Evolutionary conservation across 2,888 invertebrate species (phyloP).

Genomic region (Amblyjoppa proteus): DNA sequence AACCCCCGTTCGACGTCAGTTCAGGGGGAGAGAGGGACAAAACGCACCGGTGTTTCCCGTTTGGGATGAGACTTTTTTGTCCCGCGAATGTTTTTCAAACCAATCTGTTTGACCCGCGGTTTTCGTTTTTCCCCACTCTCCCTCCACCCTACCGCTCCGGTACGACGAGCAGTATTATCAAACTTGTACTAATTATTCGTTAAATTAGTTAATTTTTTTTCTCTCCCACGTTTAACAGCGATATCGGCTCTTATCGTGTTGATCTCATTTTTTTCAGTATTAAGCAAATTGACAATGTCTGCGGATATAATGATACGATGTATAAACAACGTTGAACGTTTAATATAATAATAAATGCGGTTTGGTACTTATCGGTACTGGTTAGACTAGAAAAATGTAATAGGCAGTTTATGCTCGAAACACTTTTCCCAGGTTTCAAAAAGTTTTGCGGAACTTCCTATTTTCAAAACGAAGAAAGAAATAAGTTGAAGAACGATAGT

Average conservation of each 20-base stretch:
- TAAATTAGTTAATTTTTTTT: constrained; percentile 1
- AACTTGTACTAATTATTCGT: constrained; percentile 6
- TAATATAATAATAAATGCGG: constrained; percentile 21
- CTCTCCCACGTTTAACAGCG: not conserved
- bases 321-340: constrained; percentile 21
- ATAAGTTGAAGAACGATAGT: not conserved
- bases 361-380: constrained; percentile 21
- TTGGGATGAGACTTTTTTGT: not conserved
- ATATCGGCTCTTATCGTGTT: not conserved
- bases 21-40: not conserved
- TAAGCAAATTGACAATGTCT: constrained; percentile 24
- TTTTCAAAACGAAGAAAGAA: not conserved
- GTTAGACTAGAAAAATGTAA: not conserved
- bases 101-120: not conserved
- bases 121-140: not conserved
- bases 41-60: not conserved
- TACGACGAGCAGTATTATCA: constrained; percentile 34
- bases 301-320: not conserved
- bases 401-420: not conserved
- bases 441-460: not conserved
- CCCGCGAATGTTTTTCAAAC: not conserved
- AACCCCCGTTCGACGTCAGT: not conserved
- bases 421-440: not conserved
- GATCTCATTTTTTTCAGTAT: constrained; percentile 2
- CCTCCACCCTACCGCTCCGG: not conserved